A percentile compares a stretch with the other conserved stretches of the same genome.
These are phyloP conservation scores for Erithacus rubecula DNA, from an alignment of 2,797 vertebrate genomes.

Conservation along the genomic window DNA sequence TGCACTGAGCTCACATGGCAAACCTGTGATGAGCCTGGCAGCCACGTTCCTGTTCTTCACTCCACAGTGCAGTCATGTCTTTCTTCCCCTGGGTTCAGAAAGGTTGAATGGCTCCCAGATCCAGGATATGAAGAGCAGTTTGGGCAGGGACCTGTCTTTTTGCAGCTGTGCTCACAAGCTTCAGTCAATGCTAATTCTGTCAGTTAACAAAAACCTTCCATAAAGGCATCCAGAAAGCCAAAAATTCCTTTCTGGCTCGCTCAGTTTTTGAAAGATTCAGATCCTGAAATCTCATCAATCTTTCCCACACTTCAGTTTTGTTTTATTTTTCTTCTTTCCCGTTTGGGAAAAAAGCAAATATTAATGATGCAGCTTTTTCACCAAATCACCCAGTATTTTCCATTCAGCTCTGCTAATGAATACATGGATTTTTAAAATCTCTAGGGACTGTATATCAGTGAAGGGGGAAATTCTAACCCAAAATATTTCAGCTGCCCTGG, in stretches of 20 bases:
- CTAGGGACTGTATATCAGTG: neutral
- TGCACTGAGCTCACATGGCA: rapidly evolving
- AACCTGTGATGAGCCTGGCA: neutral
- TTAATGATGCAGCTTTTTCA: neutral
- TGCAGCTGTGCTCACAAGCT: conserved; percentile 18
- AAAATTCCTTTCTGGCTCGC: neutral
- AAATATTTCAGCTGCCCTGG: conserved; percentile 24
- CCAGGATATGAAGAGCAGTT: neutral
- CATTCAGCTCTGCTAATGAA: neutral
- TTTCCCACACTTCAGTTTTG: rapidly evolving
- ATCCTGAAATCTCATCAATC: neutral
- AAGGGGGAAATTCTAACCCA: neutral
- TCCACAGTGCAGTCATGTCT: neutral
- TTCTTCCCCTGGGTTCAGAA: neutral
- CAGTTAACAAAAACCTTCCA: neutral
- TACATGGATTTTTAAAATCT: neutral
- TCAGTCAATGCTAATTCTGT: neutral
- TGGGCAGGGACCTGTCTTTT: neutral
- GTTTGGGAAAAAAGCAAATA: neutral
- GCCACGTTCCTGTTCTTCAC: neutral
- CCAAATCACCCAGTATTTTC: neutral
- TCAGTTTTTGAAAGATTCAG: neutral
- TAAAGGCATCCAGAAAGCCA: neutral
- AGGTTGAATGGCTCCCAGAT: neutral
- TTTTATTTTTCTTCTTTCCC: neutral